Percentiles rank a stretch among this genome's conserved stretches.
These are phyloP conservation scores for Apotomis capreana DNA, from an alignment of 2,888 invertebrate genomes.

Conservation along the genomic window DNA sequence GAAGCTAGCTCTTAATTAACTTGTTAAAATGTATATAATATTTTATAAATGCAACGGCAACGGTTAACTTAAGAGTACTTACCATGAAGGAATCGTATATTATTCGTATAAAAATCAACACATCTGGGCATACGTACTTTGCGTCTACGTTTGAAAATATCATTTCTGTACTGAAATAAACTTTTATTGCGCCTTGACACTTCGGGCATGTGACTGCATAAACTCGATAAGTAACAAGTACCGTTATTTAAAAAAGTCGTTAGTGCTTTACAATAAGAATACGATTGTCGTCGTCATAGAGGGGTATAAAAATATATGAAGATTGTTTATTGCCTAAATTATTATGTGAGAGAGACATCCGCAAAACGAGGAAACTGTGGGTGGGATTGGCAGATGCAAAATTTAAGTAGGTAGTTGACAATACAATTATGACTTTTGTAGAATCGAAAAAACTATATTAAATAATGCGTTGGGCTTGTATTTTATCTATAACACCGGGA, in stretches of 20 bases:
- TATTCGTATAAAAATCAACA: background rate
- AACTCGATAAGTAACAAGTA: background rate
- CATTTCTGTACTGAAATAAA: constrained; percentile 8
- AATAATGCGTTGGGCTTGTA: too few relatives aligned
- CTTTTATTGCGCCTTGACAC: constrained; percentile 4
- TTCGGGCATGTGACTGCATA: background rate
- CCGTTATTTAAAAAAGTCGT: background rate
- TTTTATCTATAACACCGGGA: too few relatives aligned
- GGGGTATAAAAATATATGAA: background rate
- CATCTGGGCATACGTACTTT: background rate
- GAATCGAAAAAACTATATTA: too few relatives aligned
- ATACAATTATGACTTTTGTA: too few relatives aligned
- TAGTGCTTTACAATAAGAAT: background rate
- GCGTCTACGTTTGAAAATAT: background rate
- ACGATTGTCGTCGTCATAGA: background rate
- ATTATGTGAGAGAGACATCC: background rate
- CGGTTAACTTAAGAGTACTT: too few relatives aligned
- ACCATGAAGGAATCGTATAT: background rate
- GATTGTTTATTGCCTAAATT: background rate
- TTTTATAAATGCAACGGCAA: too few relatives aligned
- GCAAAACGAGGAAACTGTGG: background rate
- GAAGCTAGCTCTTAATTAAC: too few relatives aligned
- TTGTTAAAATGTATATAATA: too few relatives aligned
- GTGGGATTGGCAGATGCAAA: too few relatives aligned
- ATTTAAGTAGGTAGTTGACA: too few relatives aligned